A percentile compares a stretch with the other conserved stretches of the same genome.
Evolutionary conservation across 2,888 invertebrate species (phyloP).

Genomic region (Sussaba pulchella): DNA sequence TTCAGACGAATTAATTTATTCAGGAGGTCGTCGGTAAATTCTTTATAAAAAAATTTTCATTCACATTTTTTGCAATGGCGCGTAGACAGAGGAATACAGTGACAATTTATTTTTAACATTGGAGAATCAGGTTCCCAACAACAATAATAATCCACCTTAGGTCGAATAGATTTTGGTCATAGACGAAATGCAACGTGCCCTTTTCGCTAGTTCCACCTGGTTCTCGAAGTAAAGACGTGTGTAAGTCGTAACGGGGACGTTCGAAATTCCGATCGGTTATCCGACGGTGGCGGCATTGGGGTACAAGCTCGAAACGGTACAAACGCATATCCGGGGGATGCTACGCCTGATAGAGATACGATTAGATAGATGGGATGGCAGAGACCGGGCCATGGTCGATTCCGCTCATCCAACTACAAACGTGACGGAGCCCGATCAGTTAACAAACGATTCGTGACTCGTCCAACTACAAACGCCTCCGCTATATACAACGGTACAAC

Average conservation of each 20-base stretch:
- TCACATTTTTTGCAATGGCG: too few relatives aligned
- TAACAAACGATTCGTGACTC: slow-evolving; percentile 12
- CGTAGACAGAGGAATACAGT: too few relatives aligned
- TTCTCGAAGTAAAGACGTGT: neutral
- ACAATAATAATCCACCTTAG: too few relatives aligned
- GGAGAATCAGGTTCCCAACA: too few relatives aligned
- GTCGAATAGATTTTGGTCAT: too few relatives aligned
- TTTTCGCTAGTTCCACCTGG: neutral
- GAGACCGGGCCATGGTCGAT: neutral
- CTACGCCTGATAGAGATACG: neutral
- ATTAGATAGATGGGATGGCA: neutral
- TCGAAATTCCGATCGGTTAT: neutral
- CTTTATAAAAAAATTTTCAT: too few relatives aligned
- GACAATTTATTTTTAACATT: too few relatives aligned
- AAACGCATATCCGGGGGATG: neutral
- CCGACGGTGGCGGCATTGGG: neutral
- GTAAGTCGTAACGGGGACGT: neutral
- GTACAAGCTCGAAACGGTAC: slow-evolving; percentile 7
- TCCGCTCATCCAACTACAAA: slow-evolving; percentile 2
- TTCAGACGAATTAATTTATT: too few relatives aligned
- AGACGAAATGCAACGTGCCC: neutral
- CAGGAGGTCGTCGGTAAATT: too few relatives aligned
- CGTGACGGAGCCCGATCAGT: neutral
- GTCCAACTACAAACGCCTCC: too few relatives aligned
- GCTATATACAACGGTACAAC: neutral